phyloP scores from a whole-genome alignment of 2,888 invertebrate species.

The Dicycla oo region DNA sequence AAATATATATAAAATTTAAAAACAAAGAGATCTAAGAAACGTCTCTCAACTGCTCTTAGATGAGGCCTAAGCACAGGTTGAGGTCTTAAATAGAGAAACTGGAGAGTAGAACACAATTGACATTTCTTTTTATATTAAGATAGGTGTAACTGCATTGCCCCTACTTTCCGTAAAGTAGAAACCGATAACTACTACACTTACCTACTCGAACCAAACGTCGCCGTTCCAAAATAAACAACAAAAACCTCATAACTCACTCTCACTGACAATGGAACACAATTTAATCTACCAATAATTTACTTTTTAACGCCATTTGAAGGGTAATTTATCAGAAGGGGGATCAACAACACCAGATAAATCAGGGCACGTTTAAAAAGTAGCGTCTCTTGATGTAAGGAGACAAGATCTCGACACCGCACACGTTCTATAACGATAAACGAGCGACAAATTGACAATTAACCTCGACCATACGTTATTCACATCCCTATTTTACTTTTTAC shows the following conservation, averaged over 20 bases:
- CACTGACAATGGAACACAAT: constrained; percentile 54
- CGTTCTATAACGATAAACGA: constrained; percentile 67
- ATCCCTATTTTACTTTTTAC: constrained; percentile 52
- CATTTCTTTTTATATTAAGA: not conserved
- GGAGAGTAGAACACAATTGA: not conserved
- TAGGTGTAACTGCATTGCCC: not conserved
- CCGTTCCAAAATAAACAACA: constrained; percentile 50
- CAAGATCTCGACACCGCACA: constrained; percentile 77
- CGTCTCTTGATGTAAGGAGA: constrained; percentile 80
- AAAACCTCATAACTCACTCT: constrained; percentile 43
- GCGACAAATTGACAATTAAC: constrained; percentile 85
- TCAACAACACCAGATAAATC: constrained; percentile 79
- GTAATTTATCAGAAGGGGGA: constrained; percentile 74
- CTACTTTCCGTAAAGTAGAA: not conserved
- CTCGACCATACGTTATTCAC: constrained; percentile 73
- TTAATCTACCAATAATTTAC: constrained; percentile 62
- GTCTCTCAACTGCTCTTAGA: not conserved
- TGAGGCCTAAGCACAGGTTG: too few relatives aligned
- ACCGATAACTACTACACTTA: constrained; percentile 22
- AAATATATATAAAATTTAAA: not conserved
- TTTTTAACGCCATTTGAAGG: constrained; percentile 64
- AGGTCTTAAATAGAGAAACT: too few relatives aligned
- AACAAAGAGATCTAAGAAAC: not conserved
- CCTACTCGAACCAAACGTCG: constrained; percentile 4
- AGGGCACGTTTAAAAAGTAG: constrained; percentile 75